Evolutionary conservation across 1,140 invertebrate species (phyloP), one percentile per base, ranked within the genome.

Genomic region (Camponotus floridanus): DNA sequence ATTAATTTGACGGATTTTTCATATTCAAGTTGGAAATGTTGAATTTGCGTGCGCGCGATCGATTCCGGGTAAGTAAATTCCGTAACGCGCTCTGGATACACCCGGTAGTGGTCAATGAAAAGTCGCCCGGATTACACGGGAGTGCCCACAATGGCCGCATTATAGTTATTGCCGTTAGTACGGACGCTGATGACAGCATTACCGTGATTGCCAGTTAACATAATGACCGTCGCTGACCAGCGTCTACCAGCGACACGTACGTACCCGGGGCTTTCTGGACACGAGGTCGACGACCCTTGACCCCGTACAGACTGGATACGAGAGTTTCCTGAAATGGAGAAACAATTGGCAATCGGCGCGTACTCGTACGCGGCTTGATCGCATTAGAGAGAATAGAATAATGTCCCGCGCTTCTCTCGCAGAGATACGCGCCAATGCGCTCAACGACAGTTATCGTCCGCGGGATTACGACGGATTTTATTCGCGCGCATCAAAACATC

Each of bases 191-290:
- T 93, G 92, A 93, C 90, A 91, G 92, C 87, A 94, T 94, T 94
- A 94, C 91, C 92, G 92, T 93, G 92, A 94, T 94, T 94, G 92
- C 93, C 93, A 93, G 91, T 94, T 94, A 93, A 93, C 92, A 91
- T 93, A 93, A 93, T 93, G 91, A 93, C 88, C 87, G 89, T 92
- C 90, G 88, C 91, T 94, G 76, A 68, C 76, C 88, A 87, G 85
- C 88, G 90, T 91, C 89, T 89, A 92, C 64, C 84, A 87, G 87
- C 80, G 86, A 76, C 86, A 86, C 85, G 80, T 86, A 74, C 39
- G 51, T 33, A 55, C 76, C 48, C 48, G 48, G 76, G 74, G 55
- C 80, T 90, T 91, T 90, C 90, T 83, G 89, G 87, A 88, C 84
- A 85, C 71, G 79, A 85, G 90, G 89, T 91, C 83, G 90, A 90